Base-by-base conservation (phyloP, 2,888 invertebrate genomes). In the Choreutis nemorana region DNA sequence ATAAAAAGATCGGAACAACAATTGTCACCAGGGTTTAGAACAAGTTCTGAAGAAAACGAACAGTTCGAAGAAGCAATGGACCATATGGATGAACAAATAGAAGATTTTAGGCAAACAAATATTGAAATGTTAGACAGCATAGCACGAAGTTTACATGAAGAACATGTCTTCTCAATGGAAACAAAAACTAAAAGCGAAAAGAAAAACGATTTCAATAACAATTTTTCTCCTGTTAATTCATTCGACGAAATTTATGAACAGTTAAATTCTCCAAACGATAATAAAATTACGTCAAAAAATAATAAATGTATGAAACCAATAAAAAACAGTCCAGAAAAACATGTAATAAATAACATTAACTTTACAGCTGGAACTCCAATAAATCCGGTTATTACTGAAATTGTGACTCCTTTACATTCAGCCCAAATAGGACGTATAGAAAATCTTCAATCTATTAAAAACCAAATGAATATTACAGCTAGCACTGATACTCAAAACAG, bases 21-120 rank as follows among this genome's bases (percentile, higher is more conserved):
- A 12, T 29, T 36, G 12, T 31, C 38, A 26, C 27, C 29, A 15
- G 32, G 40, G 26, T 49, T 55, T 18, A 56, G 62, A 40, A 67
- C 75, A 9, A 78, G 77, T 45, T 78, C 77, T 9, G 77, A 77
- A 43, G 78, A 78, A 38, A 75, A 71, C 38, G 77, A 78, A 38
- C 58, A 77, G 38, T 77, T 75, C 37, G 78, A 78, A 53, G 77
- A 77, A 58, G 78, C 77, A 22, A 62, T 78, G 50, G 79, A 79
- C 40, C 65, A 75, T 39, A 53, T 70, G 41, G 70, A 78, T 42
- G 57, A 46, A 40, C 63, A 67, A 46, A 58, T 61, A 10, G 64
- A 65, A 41, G 58, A 65, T 36, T 65, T 72, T 29, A 67, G 66
- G 41, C 49, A 63, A 44, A 55, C 62, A n/a, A 78, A 77, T 36